These are phyloP conservation scores for Tholera decimalis DNA, from an alignment of 2,888 invertebrate species.

Conservation along the genomic window DNA sequence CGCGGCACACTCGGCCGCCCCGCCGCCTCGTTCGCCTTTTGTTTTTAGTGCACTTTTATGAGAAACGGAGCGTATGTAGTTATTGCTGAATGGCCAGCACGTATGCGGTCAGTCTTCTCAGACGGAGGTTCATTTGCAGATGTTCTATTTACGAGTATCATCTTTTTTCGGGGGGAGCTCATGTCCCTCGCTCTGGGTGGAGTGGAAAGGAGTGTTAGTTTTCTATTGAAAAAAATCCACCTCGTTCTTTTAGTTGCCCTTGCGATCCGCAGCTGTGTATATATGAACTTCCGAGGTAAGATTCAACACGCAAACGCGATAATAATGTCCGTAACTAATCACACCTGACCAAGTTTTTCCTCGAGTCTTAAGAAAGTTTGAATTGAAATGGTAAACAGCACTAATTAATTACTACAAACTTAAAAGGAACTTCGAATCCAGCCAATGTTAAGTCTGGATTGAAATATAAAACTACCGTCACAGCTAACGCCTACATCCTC, in stretches of 20 bases:
- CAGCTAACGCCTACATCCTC: background rate
- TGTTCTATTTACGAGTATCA: too few species aligned
- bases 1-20: constrained; percentile 22
- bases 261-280: too few species aligned
- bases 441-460: too few species aligned
- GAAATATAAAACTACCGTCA: background rate
- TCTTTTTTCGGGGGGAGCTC: too few species aligned
- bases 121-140: background rate
- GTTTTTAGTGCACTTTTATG: constrained; percentile 54
- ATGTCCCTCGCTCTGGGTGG: too few species aligned
- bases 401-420: background rate
- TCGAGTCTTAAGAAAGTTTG: background rate
- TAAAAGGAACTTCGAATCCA: background rate
- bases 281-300: background rate
- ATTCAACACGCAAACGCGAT: background rate
- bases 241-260: too few species aligned
- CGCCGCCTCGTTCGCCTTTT: constrained; percentile 38
- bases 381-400: background rate
- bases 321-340: background rate
- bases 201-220: too few species aligned
- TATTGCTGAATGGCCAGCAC: constrained; percentile 12
- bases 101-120: constrained; percentile 1
- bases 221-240: too few species aligned
- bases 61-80: constrained; percentile 16
- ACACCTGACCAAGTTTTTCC: background rate